Base-by-base conservation (phyloP, 2,797 vertebrate genomes). In the Pogoniulus pusillus region DNA sequence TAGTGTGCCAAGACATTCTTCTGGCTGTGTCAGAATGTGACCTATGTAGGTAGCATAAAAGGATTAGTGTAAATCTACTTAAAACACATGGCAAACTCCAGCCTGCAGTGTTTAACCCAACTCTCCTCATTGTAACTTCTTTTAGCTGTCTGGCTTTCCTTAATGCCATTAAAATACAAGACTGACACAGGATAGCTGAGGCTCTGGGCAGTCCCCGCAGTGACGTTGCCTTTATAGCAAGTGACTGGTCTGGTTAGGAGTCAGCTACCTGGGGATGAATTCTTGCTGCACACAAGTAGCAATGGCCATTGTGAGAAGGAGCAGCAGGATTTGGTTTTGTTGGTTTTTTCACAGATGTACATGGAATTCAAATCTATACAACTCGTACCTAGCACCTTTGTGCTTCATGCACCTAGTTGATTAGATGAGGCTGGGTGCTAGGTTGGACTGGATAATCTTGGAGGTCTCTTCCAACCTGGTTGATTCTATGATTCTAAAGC, bases 61-160 rank as follows among this genome's bases (percentile, higher is more conserved):
- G 5, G 16, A 68, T 65, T 5, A 39, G 1, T 16, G 34, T n/a
- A 47, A 94, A 93, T 94, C 72, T 87, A 66, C 63, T 87, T 93
- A 75, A 94, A 91, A 89, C 79, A 75, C 82, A 86, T 29, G 53
- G 83, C 78, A 81, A 62, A 70, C 83, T 80, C 3, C 57, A 83
- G 90, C 72, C 65, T 30, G 55, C 59, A 64, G 63, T 59, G 91
- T 90, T 91, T 91, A 94, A 91, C 85, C 65, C 2, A 6, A 2
- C 68, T 79, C 86, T 86, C 5, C 6, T 86, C 15, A 53, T 82
- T 85, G 91, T 59, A 65, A 59, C 63, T 93, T 91, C 47, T 89
- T 77, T 78, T 30, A 90, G 69, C 82, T 89, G 53, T 54, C 1
- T 2, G 12, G 49, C 66, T 90, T 35, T 78, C 63, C 64, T 74